Conservation (phyloP, 2,797 vertebrate genomes). For the Parambassis ranga region DNA sequence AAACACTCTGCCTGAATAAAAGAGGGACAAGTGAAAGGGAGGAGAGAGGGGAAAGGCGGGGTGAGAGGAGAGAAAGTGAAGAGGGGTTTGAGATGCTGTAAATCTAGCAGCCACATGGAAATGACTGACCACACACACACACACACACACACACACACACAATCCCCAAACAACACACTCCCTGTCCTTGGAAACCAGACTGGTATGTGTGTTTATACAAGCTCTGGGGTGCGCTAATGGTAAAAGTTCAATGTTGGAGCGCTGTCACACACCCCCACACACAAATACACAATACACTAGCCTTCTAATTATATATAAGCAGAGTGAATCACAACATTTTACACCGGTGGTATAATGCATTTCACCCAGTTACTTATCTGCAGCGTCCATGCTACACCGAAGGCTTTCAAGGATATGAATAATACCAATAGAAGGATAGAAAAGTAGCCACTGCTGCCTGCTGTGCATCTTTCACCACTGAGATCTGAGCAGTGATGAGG, state of each 20-base stretch:
- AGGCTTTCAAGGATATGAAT: too few relatives aligned
- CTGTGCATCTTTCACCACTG: too few relatives aligned
- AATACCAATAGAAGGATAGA: too few relatives aligned
- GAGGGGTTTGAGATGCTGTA: slow-evolving; percentile 25
- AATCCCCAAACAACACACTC: slow-evolving; percentile 44
- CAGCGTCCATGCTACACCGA: too few relatives aligned
- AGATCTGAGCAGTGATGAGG: too few relatives aligned
- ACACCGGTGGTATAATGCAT: too few relatives aligned
- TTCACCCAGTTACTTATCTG: too few relatives aligned
- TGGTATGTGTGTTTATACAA: slow-evolving; percentile 49
- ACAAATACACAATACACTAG: background rate
- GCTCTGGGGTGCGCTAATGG: background rate
- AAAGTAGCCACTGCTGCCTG: too few relatives aligned
- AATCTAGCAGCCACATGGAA: slow-evolving; percentile 52
- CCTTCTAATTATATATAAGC: too few relatives aligned
- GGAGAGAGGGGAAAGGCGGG: slow-evolving; percentile 2
- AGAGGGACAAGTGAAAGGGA: slow-evolving; percentile 46
- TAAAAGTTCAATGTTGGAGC: slow-evolving; percentile 39
- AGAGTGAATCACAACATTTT: too few relatives aligned
- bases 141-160: slow-evolving; percentile 24
- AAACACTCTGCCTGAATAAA: slow-evolving; percentile 41
- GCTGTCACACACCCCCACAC: background rate
- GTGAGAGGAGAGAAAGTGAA: slow-evolving; percentile 1
- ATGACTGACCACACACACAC: slow-evolving; percentile 47
- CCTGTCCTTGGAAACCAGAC: slow-evolving; percentile 51